phyloP scores from a whole-genome alignment of 2,113 vertebrate species.

The Grallaria varia region DNA sequence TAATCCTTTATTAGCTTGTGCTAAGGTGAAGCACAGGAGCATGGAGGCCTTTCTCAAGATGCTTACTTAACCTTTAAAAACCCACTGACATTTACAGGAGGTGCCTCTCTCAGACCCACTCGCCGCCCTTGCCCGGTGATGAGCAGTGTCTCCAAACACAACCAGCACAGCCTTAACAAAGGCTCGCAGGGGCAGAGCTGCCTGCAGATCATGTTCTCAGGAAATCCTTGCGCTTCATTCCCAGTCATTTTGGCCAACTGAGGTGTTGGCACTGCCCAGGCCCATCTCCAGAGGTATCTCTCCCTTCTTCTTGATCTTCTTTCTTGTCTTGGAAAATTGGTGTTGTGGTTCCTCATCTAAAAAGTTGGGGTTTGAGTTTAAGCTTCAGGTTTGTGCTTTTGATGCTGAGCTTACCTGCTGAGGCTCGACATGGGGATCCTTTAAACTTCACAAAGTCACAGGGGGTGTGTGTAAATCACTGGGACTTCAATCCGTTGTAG shows the following conservation, averaged over 20 bases:
- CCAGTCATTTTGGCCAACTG: neutral
- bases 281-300: neutral
- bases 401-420: neutral
- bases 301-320: fast-evolving
- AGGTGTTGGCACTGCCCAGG: fast-evolving
- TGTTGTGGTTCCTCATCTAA: neutral
- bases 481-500: neutral
- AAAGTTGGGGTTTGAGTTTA: neutral
- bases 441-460: neutral
- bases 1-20: conserved; percentile 70
- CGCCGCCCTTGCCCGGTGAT: neutral
- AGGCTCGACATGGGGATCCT: fast-evolving
- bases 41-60: conserved; percentile 56
- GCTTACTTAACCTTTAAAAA: conserved; percentile 75
- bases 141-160: neutral
- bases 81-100: conserved; percentile 58
- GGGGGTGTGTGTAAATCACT: fast-evolving
- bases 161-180: neutral
- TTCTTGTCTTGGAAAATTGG: neutral
- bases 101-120: conserved; percentile 37
- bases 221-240: neutral
- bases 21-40: conserved; percentile 45
- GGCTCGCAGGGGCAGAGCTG: neutral
- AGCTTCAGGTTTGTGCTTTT: neutral
- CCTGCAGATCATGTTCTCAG: neutral